Evolutionary conservation across 2,797 vertebrate genomes (phyloP).

Genomic region (Nannoperca obscura): DNA sequence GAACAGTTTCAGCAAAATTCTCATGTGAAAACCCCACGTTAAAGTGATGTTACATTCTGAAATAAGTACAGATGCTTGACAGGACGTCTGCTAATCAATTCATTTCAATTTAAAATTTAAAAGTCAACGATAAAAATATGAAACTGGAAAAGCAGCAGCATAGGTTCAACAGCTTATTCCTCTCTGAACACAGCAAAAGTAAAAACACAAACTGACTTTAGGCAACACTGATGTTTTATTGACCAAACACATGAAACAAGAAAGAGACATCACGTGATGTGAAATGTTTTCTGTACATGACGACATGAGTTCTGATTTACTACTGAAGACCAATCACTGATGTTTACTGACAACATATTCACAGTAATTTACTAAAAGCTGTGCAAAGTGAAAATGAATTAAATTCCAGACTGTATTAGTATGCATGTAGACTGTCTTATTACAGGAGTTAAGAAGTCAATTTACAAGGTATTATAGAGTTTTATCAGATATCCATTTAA

Average conservation of each 20-base stretch:
- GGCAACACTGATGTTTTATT: slow-evolving; percentile 48
- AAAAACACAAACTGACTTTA: slow-evolving; percentile 5
- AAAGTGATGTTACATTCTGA: neutral
- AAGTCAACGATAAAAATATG: neutral
- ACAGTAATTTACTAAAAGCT: neutral
- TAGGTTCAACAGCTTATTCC: neutral
- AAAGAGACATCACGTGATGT: slow-evolving; percentile 16
- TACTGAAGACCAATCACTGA: neutral
- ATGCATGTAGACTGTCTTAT: neutral
- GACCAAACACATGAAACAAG: slow-evolving; percentile 13
- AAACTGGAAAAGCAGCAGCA: neutral
- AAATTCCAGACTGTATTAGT: neutral
- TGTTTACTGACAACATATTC: slow-evolving; percentile 7
- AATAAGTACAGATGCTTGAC: neutral
- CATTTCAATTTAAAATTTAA: neutral
- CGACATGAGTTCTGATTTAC: slow-evolving; percentile 7
- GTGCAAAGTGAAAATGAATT: neutral
- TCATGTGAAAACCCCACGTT: neutral
- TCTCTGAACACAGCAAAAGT: neutral
- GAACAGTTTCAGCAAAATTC: neutral
- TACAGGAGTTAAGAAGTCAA: neutral
- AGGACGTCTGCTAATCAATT: neutral
- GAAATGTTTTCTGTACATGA: neutral
- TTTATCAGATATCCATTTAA: neutral
- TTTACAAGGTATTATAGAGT: neutral